Evolutionary conservation across 2,113 vertebrate genomes (phyloP).

Genomic region (Ailuropoda melanoleuca): DNA sequence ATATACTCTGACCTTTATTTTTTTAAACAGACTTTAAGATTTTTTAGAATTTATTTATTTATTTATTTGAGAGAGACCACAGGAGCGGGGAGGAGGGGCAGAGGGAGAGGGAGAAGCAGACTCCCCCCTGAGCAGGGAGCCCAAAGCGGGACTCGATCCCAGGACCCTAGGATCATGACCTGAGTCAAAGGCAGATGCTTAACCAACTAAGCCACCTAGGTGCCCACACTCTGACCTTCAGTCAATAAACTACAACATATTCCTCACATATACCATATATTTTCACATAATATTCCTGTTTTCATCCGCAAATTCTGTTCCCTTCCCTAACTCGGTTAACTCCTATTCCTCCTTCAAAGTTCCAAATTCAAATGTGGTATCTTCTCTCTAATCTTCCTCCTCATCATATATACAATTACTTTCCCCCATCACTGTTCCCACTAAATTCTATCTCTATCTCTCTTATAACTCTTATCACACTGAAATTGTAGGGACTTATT

Average conservation of each 20-base stretch:
- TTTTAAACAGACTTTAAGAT: too few relatives aligned
- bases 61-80: too few relatives aligned
- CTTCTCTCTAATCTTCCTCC: background rate
- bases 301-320: background rate
- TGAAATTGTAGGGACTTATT: background rate
- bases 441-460: background rate
- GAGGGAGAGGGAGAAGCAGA: background rate
- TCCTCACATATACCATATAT: background rate
- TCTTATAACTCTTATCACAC: background rate
- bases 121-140: background rate
- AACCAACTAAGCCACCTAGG: background rate
- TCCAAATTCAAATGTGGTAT: background rate
- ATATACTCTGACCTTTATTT: background rate
- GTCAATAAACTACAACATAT: background rate
- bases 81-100: background rate
- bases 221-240: background rate
- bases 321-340: background rate
- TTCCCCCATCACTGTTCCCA: background rate
- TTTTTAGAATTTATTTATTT: too few relatives aligned
- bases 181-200: background rate
- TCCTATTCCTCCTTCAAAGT: constrained; percentile 6
- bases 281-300: background rate
- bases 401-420: background rate
- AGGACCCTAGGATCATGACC: background rate
- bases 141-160: background rate